These are phyloP conservation scores for Ennomos erosarius DNA, from an alignment of 2,888 invertebrate species.

Conservation along the genomic window DNA sequence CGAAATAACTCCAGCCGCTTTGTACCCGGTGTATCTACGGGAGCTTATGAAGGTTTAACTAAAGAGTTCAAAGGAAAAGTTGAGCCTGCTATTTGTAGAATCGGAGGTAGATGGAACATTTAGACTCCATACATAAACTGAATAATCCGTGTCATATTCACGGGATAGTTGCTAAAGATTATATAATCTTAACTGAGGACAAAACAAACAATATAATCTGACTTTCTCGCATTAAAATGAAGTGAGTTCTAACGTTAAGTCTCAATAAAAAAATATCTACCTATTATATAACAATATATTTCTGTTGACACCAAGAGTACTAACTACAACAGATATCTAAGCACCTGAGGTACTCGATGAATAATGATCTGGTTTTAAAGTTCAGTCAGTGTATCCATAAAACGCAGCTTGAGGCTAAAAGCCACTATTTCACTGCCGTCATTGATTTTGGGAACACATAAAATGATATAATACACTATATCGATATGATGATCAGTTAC, in stretches of 20 bases:
- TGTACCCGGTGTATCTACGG: conserved; percentile 25
- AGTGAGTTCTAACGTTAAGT: not conserved
- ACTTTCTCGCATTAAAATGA: not conserved
- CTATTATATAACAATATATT: conserved; percentile 4
- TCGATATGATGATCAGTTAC: too few species aligned
- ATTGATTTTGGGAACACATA: too few species aligned
- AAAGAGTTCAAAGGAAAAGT: conserved; percentile 21
- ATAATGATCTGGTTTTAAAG: conserved; percentile 11
- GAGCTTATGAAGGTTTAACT: conserved; percentile 26
- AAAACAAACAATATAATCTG: conserved; percentile 1
- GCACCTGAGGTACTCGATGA: conserved; percentile 1
- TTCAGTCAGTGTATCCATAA: conserved; percentile 31
- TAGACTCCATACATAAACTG: not conserved
- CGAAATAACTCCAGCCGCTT: conserved; percentile 34
- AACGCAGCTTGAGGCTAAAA: conserved; percentile 14
- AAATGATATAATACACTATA: too few species aligned
- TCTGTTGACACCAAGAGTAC: not conserved
- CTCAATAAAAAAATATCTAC: not conserved
- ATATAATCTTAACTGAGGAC: not conserved
- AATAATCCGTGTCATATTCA: not conserved
- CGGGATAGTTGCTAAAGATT: not conserved
- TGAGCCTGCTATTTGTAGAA: not conserved
- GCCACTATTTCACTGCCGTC: not conserved
- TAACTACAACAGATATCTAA: conserved; percentile 2
- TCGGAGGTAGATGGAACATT: not conserved